These are phyloP conservation scores for Oscheius sp. DNA, from an alignment of 1,140 invertebrate genomes.

Conservation along the genomic window DNA sequence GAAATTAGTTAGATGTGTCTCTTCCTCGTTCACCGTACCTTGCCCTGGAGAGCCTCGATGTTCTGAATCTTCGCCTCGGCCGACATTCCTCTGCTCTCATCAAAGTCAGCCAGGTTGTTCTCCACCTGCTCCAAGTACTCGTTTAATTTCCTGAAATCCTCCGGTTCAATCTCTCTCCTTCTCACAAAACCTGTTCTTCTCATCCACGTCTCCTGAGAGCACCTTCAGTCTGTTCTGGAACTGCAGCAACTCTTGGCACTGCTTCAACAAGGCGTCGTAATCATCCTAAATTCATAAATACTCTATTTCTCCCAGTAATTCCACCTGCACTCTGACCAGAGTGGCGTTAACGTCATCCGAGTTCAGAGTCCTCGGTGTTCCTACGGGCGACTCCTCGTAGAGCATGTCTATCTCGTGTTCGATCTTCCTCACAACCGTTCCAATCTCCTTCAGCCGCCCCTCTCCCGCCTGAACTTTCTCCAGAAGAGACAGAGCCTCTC, in stretches of 20 bases:
- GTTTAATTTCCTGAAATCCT: background rate
- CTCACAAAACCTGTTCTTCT: background rate
- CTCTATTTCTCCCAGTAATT: constrained; percentile 4
- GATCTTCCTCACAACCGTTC: constrained; percentile 4
- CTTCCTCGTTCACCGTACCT: too few species aligned
- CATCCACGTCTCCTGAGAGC: background rate
- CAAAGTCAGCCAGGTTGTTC: background rate
- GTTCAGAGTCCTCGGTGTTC: background rate
- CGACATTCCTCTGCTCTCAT: background rate
- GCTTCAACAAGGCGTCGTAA: background rate
- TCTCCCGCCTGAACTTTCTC: constrained; percentile 28
- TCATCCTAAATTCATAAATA: constrained; percentile 4
- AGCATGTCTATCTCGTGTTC: constrained; percentile 28
- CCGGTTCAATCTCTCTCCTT: too few species aligned
- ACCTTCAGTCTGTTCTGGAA: constrained; percentile 27
- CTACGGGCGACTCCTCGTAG: constrained; percentile 22
- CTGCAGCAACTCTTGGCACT: constrained; percentile 22
- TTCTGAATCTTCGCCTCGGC: constrained; percentile 14
- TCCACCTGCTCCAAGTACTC: background rate
- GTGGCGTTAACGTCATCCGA: constrained; percentile 8
- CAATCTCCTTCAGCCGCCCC: constrained; percentile 21
- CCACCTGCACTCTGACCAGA: background rate
- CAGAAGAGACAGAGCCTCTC: constrained; percentile 18
- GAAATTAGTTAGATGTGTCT: too few species aligned
- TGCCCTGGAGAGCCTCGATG: constrained; percentile 3